Conservation (phyloP, 2,888 invertebrate species). For the Drosophila cognata region DNA sequence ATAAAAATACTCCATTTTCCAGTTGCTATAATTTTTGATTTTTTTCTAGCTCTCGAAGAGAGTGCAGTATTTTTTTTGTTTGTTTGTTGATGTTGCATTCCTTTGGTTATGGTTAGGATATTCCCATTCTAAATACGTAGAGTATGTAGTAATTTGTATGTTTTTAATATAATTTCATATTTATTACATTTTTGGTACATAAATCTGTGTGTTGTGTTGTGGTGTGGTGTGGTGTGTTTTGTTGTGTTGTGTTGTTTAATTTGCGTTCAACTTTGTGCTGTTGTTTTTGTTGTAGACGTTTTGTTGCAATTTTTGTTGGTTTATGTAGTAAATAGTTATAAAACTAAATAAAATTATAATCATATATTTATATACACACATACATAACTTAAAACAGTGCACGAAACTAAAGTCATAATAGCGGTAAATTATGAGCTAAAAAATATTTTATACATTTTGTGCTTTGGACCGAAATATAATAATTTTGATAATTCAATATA, state of each 20-base stretch:
- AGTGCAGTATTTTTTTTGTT: slow-evolving; percentile 8
- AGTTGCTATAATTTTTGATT: slow-evolving; percentile 4
- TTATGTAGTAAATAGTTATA: slow-evolving; percentile 51
- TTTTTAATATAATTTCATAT: slow-evolving; percentile 78
- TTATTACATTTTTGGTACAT: slow-evolving; percentile 84
- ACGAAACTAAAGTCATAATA: slow-evolving; percentile 50
- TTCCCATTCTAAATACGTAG: slow-evolving; percentile 32
- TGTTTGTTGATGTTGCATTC: slow-evolving; percentile 4
- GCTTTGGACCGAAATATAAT: slow-evolving; percentile 82
- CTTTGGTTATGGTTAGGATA: slow-evolving; percentile 42
- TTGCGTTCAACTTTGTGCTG: slow-evolving; percentile 58
- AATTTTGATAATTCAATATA: slow-evolving; percentile 73
- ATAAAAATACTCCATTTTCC: slow-evolving; percentile 65
- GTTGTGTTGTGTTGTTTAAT: slow-evolving; percentile 21
- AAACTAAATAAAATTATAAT: slow-evolving; percentile 69
- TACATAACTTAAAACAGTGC: slow-evolving; percentile 66
- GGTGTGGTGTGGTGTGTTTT: slow-evolving; percentile 28
- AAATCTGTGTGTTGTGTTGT: slow-evolving; percentile 72
- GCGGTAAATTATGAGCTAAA: slow-evolving; percentile 50
- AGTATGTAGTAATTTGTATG: slow-evolving; percentile 37
- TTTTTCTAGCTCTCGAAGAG: slow-evolving; percentile 11
- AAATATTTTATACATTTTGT: slow-evolving; percentile 80
- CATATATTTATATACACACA: slow-evolving; percentile 54
- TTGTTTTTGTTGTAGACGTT: slow-evolving; percentile 39
- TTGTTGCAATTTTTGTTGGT: slow-evolving; percentile 45